phyloP scores from a whole-genome alignment of 2,113 vertebrate genomes.

The Tricholaema leucomelas region DNA sequence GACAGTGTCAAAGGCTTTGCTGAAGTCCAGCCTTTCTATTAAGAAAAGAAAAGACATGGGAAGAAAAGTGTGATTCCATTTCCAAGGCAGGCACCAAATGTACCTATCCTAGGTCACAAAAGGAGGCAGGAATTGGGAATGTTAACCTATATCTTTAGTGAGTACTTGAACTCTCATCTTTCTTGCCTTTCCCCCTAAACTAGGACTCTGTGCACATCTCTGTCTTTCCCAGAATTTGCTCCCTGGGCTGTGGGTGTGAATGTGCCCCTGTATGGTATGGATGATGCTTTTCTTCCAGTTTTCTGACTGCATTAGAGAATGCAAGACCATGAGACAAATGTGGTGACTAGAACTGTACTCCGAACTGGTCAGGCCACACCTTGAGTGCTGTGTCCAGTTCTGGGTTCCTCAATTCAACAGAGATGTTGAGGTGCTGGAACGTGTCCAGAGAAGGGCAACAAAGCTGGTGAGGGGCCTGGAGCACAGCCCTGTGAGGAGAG shows the following conservation, averaged over 20 bases:
- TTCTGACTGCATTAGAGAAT: not conserved
- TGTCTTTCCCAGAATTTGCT: not conserved
- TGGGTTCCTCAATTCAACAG: too few species aligned
- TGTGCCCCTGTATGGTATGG: not conserved
- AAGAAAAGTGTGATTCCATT: not conserved
- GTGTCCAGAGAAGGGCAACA: too few species aligned
- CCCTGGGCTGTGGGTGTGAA: not conserved
- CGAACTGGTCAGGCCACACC: too few species aligned
- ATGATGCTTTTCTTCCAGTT: not conserved
- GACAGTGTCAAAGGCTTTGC: too few species aligned
- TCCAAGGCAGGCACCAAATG: not conserved
- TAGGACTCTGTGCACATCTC: not conserved
- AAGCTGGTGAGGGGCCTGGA: too few species aligned
- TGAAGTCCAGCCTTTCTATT: too few species aligned
- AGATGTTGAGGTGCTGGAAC: too few species aligned
- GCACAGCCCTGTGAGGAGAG: too few species aligned
- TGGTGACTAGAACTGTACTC: not conserved
- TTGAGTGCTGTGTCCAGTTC: too few species aligned
- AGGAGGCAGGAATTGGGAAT: not conserved
- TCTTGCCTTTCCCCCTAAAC: not conserved
- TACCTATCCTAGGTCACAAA: not conserved
- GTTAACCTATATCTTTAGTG: not conserved
- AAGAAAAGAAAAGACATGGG: not conserved
- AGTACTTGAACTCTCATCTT: not conserved
- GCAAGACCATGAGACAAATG: not conserved